A percentile compares a stretch with the other conserved stretches of the same genome.
phyloP scores from a whole-genome alignment of 1,140 invertebrate species.

The Paracyclopina nana region DNA sequence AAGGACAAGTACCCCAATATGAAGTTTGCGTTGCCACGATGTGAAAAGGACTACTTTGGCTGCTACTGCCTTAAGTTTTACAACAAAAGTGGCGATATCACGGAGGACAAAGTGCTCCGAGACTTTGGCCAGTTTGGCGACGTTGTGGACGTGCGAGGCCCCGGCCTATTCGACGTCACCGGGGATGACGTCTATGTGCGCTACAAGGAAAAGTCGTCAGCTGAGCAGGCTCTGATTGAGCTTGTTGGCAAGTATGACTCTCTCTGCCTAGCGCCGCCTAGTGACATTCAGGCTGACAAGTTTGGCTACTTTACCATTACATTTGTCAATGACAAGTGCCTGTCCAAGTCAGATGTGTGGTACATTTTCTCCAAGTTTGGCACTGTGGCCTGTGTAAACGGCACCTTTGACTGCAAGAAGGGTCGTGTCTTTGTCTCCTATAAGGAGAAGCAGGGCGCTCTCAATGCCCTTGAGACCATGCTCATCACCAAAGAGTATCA shows the following conservation, averaged over 20 bases:
- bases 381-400: conserved; percentile 15
- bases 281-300: conserved; percentile 16
- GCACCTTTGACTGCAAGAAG: conserved; percentile 17
- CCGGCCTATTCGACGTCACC: conserved; percentile 15
- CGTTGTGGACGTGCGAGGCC: conserved; percentile 15
- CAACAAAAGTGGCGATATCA: conserved; percentile 15
- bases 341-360: conserved; percentile 15
- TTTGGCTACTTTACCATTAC: conserved; percentile 17
- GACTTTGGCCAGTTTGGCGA: conserved; percentile 16
- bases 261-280: conserved; percentile 15
- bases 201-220: conserved; percentile 13
- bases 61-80: conserved; percentile 17
- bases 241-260: conserved; percentile 15
- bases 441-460: conserved; percentile 16
- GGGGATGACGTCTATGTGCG: conserved; percentile 16
- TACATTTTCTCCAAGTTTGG: conserved; percentile 17
- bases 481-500: conserved; percentile 17
- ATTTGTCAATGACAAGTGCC: conserved; percentile 16
- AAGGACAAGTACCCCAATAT: conserved; percentile 16
- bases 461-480: conserved; percentile 16
- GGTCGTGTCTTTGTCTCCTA: conserved; percentile 16
- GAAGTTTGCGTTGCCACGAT: conserved; percentile 16
- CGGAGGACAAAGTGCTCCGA: conserved; percentile 8
- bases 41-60: conserved; percentile 17
- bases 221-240: conserved; percentile 16